Percentiles rank a stretch among this genome's conserved stretches.
phyloP scores from a whole-genome alignment of 2,888 invertebrate genomes.

The Nephrocerus scutellatus region DNA sequence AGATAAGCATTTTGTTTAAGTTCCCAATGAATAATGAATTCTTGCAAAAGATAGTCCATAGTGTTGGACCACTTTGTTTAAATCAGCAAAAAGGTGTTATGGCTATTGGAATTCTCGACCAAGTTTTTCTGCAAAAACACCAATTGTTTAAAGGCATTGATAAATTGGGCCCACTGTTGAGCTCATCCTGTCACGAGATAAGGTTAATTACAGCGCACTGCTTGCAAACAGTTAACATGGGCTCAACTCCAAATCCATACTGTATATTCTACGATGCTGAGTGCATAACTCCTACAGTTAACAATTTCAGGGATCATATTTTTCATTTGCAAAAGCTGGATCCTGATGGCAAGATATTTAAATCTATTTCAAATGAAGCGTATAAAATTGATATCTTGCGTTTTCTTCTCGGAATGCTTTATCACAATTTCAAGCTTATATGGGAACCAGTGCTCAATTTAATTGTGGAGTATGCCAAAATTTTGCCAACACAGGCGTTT shows the following conservation, averaged over 20 bases:
- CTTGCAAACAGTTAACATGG: conserved; percentile 59
- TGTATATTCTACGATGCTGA: conserved; percentile 65
- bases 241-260: conserved; percentile 50
- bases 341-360: conserved; percentile 55
- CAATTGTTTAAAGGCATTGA: conserved; percentile 48
- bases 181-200: conserved; percentile 61
- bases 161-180: conserved; percentile 55
- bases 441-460: conserved; percentile 80
- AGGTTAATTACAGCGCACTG: conserved; percentile 68
- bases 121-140: conserved; percentile 46
- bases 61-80: too few relatives aligned
- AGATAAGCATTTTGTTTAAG: conserved; percentile 54
- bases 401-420: conserved; percentile 74
- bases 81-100: too few relatives aligned
- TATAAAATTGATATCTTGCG: conserved; percentile 62
- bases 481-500: conserved; percentile 56
- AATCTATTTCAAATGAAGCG: conserved; percentile 48
- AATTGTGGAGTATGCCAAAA: conserved; percentile 65
- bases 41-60: conserved; percentile 11
- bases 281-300: conserved; percentile 61
- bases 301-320: conserved; percentile 73
- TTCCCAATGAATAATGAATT: conserved; percentile 17
- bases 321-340: conserved; percentile 66
- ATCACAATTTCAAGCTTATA: conserved; percentile 78
- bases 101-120: conserved; percentile 30